Conservation (phyloP, 2,888 invertebrate species). For the Orgyia antiqua region DNA sequence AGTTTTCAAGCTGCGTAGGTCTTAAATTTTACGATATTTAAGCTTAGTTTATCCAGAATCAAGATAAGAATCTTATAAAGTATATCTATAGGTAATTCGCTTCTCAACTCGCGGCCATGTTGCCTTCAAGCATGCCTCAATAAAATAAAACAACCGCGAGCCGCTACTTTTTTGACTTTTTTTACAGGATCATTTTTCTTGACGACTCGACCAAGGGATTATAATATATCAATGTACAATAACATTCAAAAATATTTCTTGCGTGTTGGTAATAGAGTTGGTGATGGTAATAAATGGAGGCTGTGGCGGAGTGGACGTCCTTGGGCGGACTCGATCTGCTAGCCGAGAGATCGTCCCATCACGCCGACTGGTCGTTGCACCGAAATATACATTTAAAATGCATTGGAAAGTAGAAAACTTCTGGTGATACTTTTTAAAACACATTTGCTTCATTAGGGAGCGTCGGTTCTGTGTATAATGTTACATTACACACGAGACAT, state of each 20-base stretch:
- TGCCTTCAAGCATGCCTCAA: constrained; percentile 57
- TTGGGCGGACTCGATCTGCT: constrained; percentile 78
- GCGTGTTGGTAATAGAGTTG: constrained; percentile 35
- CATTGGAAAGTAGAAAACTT: constrained; percentile 74
- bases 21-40: constrained; percentile 31
- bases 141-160: constrained; percentile 72
- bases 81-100: constrained; percentile 66
- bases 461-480: constrained; percentile 4
- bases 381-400: constrained; percentile 69
- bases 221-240: constrained; percentile 31
- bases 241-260: constrained; percentile 36
- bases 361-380: constrained; percentile 73
- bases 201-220: constrained; percentile 57
- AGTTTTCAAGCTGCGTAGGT: too few relatives aligned
- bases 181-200: constrained; percentile 78
- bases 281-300: constrained; percentile 27
- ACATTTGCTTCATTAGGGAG: constrained; percentile 21
- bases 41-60: constrained; percentile 26
- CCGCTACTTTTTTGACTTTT: constrained; percentile 61
- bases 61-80: constrained; percentile 50
- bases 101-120: constrained; percentile 65
- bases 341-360: constrained; percentile 73
- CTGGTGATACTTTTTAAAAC: constrained; percentile 43
- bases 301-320: constrained; percentile 68
- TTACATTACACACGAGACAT: constrained; percentile 5